Conservation (phyloP, 2,888 invertebrate species). For the Agriopis marginaria region DNA sequence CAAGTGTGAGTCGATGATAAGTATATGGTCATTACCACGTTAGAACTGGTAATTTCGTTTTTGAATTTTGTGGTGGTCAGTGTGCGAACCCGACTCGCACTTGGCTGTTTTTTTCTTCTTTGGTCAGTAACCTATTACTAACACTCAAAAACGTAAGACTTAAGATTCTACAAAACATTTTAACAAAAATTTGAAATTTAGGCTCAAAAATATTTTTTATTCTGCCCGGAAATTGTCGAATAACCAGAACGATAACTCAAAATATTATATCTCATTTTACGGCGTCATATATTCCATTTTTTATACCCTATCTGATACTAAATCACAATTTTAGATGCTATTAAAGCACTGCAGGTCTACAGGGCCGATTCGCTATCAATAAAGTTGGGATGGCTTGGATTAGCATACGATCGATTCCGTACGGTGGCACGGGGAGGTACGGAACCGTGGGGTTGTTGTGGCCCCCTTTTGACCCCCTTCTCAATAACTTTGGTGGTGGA, state of each 20-base stretch:
- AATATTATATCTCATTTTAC: slow-evolving; percentile 30
- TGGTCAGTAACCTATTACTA: too few species aligned
- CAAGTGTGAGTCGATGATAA: too few species aligned
- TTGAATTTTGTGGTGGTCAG: too few species aligned
- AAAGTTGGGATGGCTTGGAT: slow-evolving; percentile 64
- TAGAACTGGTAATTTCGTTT: too few species aligned
- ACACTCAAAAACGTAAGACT: neutral
- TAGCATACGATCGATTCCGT: slow-evolving; percentile 77
- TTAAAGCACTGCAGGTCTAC: slow-evolving; percentile 49
- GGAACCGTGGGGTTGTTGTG: slow-evolving; percentile 6
- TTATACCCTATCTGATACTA: slow-evolving; percentile 35
- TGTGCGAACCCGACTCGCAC: too few species aligned
- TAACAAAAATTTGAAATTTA: too few species aligned
- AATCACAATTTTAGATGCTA: slow-evolving; percentile 34
- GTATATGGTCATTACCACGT: too few species aligned
- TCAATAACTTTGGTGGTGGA: slow-evolving; percentile 25
- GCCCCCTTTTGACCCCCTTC: slow-evolving; percentile 17
- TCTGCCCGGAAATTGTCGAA: slow-evolving; percentile 25
- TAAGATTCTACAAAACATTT: too few species aligned
- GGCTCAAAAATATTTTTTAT: neutral
- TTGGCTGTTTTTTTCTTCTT: too few species aligned
- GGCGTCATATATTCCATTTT: slow-evolving; percentile 36
- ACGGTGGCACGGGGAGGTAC: slow-evolving; percentile 30
- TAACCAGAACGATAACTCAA: slow-evolving; percentile 28
- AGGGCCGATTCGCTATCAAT: slow-evolving; percentile 67